phyloP scores from a whole-genome alignment of 92 coral and sea anemone species.

The Palythoa grandis region DNA sequence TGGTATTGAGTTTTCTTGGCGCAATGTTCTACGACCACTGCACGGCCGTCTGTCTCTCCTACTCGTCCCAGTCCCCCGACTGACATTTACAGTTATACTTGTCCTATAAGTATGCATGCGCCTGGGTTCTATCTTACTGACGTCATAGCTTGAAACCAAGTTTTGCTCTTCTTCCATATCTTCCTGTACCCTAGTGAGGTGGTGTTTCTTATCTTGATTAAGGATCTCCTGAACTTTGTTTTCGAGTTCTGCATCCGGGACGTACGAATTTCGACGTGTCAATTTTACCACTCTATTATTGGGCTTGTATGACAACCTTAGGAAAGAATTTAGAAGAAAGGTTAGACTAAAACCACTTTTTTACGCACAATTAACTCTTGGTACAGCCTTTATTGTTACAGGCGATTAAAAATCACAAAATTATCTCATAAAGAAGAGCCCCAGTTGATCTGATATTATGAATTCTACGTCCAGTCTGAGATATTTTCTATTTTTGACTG shows the following conservation, averaged over 20 bases:
- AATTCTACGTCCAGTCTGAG: no score
- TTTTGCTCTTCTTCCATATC: slow-evolving; percentile 55
- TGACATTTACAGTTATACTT: slow-evolving; percentile 67
- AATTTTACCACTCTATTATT: slow-evolving; percentile 54
- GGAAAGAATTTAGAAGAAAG: not conserved
- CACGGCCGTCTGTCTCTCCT: slow-evolving; percentile 7
- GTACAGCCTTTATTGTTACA: no score
- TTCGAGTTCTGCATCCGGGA: slow-evolving; percentile 72
- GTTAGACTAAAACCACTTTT: not conserved
- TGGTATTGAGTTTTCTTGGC: not conserved
- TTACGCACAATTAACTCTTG: no score
- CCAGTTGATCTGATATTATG: no score
- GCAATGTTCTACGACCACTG: not conserved
- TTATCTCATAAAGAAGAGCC: no score
- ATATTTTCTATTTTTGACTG: no score
- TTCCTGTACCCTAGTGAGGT: slow-evolving; percentile 48
- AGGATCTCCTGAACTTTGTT: slow-evolving; percentile 67
- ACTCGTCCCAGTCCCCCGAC: slow-evolving; percentile 32
- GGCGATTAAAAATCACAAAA: no score
- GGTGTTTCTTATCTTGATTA: slow-evolving; percentile 39
- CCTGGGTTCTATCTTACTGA: slow-evolving; percentile 66
- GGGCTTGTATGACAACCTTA: slow-evolving; percentile 60
- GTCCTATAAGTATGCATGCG: slow-evolving; percentile 74
- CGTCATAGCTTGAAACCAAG: slow-evolving; percentile 44
- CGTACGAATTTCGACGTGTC: slow-evolving; percentile 73